Percentiles rank a stretch among this genome's conserved stretches.
phyloP scores from a whole-genome alignment of 2,797 vertebrate species.

The Notoglanidium macrostoma region DNA sequence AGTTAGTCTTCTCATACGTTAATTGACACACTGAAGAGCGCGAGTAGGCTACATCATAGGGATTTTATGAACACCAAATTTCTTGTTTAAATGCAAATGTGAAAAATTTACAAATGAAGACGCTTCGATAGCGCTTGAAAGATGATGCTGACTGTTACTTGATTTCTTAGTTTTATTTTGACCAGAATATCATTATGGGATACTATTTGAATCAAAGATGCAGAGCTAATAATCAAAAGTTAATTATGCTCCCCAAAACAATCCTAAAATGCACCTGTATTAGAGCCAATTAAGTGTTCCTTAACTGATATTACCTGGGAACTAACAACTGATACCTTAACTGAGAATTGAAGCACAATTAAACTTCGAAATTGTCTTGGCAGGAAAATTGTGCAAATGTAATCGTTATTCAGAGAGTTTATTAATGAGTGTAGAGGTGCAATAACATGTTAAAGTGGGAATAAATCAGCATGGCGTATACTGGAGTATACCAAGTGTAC shows the following conservation, averaged over 20 bases:
- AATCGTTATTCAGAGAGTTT: background rate
- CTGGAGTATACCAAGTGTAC: slow-evolving; percentile 64
- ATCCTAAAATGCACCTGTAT: background rate
- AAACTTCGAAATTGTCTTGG: background rate
- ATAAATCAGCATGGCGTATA: background rate
- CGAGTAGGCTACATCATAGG: background rate
- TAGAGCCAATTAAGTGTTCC: background rate
- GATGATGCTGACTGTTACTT: background rate
- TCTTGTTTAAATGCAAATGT: background rate
- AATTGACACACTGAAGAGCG: background rate
- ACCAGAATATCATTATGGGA: background rate
- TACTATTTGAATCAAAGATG: background rate
- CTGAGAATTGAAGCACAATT: background rate
- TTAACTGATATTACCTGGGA: background rate
- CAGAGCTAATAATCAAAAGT: background rate
- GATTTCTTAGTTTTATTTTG: background rate
- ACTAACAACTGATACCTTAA: too few relatives aligned
- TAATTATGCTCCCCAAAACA: background rate
- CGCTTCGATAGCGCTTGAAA: background rate
- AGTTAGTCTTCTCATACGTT: background rate
- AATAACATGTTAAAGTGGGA: background rate
- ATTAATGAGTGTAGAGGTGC: background rate
- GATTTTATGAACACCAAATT: background rate
- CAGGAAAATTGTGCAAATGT: background rate
- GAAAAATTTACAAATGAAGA: background rate